A percentile compares a stretch with the other conserved stretches of the same genome.
These are phyloP conservation scores for Plectrocnemia conspersa DNA, from an alignment of 1,140 invertebrate species.

Conservation along the genomic window DNA sequence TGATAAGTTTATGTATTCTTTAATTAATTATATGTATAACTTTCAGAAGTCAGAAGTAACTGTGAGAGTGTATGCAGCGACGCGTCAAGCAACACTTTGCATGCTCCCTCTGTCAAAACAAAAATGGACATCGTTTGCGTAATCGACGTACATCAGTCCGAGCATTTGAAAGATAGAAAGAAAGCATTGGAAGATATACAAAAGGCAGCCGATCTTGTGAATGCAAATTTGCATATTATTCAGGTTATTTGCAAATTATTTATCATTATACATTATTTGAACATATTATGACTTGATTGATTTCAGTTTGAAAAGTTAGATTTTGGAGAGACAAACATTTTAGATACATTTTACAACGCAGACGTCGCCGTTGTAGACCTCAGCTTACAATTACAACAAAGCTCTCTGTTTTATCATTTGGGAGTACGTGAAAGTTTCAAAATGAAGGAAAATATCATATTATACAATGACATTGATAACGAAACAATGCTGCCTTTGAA, in stretches of 20 bases:
- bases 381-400: conserved; percentile 84
- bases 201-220: conserved; percentile 70
- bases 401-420: conserved; percentile 91
- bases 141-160: conserved; percentile 71
- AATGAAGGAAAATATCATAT: conserved; percentile 96
- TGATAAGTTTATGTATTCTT: too few relatives aligned
- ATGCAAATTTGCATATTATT: conserved; percentile 77
- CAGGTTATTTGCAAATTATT: conserved; percentile 55
- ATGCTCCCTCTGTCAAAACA: conserved; percentile 52
- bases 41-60: conserved; percentile 58
- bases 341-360: conserved; percentile 91
- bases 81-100: conserved; percentile 61
- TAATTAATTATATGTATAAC: too few relatives aligned
- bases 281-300: neutral
- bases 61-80: conserved; percentile 73
- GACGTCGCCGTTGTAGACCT: conserved; percentile 97
- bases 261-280: neutral
- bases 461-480: conserved; percentile 86
- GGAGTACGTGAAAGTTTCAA: conserved; percentile 97
- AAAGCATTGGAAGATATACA: conserved; percentile 80
- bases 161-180: conserved; percentile 67
- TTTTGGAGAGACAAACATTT: conserved; percentile 78
- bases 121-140: conserved; percentile 90
- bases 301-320: conserved; percentile 78
- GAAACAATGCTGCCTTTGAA: conserved; percentile 81